Evolutionary conservation across 1,140 invertebrate genomes (phyloP).

Genomic region (Kradibia gibbosae): DNA sequence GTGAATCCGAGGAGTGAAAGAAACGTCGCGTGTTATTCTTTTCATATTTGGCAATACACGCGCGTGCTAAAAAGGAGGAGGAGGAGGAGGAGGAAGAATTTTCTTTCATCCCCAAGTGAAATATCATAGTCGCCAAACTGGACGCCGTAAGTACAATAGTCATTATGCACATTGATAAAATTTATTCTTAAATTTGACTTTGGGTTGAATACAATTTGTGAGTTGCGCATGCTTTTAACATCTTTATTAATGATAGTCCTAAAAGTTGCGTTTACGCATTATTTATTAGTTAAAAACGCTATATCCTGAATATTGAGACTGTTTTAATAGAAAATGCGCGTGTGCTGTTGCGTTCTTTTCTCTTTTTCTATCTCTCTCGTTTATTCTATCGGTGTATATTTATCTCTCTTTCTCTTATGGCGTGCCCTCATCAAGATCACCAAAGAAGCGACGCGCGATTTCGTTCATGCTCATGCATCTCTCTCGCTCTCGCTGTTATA

Average conservation of each 20-base stretch:
- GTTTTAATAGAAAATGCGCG: constrained; percentile 24
- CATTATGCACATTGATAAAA: background rate
- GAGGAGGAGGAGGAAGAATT: constrained; percentile 11
- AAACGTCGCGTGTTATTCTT: constrained; percentile 13
- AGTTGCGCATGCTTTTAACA: background rate
- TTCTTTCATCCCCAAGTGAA: constrained; percentile 21
- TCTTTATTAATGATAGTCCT: background rate
- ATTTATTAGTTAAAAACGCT: background rate
- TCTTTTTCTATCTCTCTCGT: background rate
- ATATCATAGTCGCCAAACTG: constrained; percentile 39
- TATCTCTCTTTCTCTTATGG: background rate
- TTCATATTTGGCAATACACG: background rate
- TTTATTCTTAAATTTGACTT: too few species aligned
- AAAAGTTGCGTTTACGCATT: background rate
- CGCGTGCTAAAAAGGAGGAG: constrained; percentile 1
- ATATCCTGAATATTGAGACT: background rate
- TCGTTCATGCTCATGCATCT: constrained; percentile 24
- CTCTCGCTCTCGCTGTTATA: background rate
- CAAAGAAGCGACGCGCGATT: constrained; percentile 32
- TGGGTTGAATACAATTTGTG: too few species aligned
- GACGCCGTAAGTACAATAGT: constrained; percentile 46
- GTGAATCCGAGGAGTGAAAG: constrained; percentile 19
- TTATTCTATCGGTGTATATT: background rate
- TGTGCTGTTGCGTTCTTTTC: constrained; percentile 16
- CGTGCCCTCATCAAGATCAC: constrained; percentile 11